These are phyloP conservation scores for Platyscapa corneri DNA, from an alignment of 1,140 invertebrate genomes.

Conservation along the genomic window DNA sequence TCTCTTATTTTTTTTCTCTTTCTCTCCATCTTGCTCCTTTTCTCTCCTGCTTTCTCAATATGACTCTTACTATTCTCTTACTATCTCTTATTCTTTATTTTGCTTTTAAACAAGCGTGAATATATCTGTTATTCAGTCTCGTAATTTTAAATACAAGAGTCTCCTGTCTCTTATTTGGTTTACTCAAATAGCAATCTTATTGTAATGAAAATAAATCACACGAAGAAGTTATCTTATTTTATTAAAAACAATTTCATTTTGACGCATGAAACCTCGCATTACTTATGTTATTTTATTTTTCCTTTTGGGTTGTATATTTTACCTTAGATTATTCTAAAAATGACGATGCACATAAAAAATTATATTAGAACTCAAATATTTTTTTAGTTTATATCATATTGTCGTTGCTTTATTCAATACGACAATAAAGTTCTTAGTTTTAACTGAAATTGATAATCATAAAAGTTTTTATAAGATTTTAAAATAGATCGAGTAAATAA, in stretches of 20 bases:
- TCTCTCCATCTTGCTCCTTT: background rate
- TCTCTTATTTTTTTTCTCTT: background rate
- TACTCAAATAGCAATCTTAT: background rate
- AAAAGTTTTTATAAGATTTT: too few relatives aligned
- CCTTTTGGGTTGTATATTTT: background rate
- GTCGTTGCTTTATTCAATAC: background rate
- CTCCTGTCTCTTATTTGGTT: background rate
- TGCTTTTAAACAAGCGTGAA: background rate
- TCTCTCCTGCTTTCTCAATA: background rate
- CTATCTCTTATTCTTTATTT: background rate
- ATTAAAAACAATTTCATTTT: constrained; percentile 5
- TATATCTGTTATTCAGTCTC: background rate
- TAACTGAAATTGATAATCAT: background rate
- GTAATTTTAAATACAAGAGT: background rate
- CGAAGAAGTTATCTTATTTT: background rate
- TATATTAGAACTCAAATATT: too few relatives aligned
- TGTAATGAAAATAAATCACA: background rate
- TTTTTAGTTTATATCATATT: background rate
- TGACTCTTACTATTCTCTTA: too few relatives aligned
- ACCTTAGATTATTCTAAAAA: too few relatives aligned
- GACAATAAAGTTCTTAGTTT: background rate
- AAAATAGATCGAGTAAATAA: too few relatives aligned
- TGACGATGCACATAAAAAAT: too few relatives aligned
- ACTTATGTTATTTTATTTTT: background rate
- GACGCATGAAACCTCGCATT: background rate